These are phyloP conservation scores for Colletes latitarsis DNA, from an alignment of 1,140 invertebrate genomes.

Conservation along the genomic window DNA sequence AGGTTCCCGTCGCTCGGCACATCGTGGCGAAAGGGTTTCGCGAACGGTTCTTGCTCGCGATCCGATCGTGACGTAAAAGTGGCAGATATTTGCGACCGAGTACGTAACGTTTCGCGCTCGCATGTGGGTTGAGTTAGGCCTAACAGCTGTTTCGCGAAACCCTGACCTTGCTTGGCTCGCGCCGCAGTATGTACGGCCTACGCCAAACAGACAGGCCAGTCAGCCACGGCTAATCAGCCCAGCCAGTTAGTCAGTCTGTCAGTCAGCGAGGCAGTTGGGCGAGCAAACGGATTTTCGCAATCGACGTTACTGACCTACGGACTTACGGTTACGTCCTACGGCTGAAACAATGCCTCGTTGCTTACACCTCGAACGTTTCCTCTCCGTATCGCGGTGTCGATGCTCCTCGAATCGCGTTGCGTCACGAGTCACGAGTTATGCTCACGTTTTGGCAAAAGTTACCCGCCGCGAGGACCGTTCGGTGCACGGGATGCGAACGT, in stretches of 20 bases:
- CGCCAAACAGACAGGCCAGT: slow-evolving; percentile 53
- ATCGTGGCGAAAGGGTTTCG: slow-evolving; percentile 27
- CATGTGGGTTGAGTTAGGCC: slow-evolving; percentile 60
- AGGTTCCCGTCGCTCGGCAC: too few species aligned
- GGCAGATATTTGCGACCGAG: slow-evolving; percentile 35
- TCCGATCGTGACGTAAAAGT: slow-evolving; percentile 32
- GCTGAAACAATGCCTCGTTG: slow-evolving; percentile 44
- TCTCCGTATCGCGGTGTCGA: slow-evolving; percentile 7
- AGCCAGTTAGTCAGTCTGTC: slow-evolving; percentile 34
- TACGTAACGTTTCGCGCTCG: slow-evolving; percentile 48
- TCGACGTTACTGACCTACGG: slow-evolving; percentile 64
- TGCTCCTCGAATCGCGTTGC: neutral
- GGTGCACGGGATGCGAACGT: too few species aligned
- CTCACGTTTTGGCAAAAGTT: neutral
- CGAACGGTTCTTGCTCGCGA: slow-evolving; percentile 8
- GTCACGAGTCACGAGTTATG: neutral
- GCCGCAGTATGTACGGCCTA: slow-evolving; percentile 54
- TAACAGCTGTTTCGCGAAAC: slow-evolving; percentile 70
- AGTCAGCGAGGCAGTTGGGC: slow-evolving; percentile 24
- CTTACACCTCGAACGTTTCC: slow-evolving; percentile 14
- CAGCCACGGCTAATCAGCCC: slow-evolving; percentile 48
- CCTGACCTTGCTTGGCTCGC: slow-evolving; percentile 64
- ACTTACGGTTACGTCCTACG: slow-evolving; percentile 53
- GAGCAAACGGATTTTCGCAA: slow-evolving; percentile 61
- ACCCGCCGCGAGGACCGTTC: too few species aligned